These are phyloP conservation scores for Spilosoma lubricipeda DNA, from an alignment of 2,888 invertebrate species.

Conservation along the genomic window DNA sequence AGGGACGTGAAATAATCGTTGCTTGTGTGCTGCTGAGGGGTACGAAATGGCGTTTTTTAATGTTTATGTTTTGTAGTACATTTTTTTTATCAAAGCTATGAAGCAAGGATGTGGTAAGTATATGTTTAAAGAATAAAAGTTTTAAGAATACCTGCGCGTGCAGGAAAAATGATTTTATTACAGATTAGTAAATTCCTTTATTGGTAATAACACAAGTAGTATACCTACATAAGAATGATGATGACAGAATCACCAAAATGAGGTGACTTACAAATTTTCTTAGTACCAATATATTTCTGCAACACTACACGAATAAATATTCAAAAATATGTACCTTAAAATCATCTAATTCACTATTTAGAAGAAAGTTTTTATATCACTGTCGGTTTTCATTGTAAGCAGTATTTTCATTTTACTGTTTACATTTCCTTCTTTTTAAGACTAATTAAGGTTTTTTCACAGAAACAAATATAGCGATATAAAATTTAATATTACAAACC, in stretches of 20 bases:
- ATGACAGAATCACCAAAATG: background rate
- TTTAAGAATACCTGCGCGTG: no score
- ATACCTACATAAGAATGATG: background rate
- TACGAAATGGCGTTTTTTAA: background rate
- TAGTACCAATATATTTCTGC: background rate
- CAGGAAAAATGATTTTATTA: no score
- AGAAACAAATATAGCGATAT: background rate
- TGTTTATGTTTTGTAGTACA: background rate
- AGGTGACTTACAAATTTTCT: background rate
- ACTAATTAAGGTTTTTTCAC: background rate
- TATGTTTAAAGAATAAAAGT: no score
- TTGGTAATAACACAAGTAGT: background rate
- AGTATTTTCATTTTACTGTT: background rate
- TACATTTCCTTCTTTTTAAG: background rate
- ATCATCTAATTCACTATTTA: background rate
- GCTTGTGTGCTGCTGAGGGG: conserved; percentile 19
- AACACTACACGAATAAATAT: background rate
- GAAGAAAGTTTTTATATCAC: background rate
- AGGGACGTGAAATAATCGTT: conserved; percentile 30
- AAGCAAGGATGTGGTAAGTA: background rate
- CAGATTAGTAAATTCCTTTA: no score
- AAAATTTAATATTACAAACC: background rate
- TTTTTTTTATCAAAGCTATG: background rate
- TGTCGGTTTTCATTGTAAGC: background rate
- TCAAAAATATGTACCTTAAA: background rate